Conservation (phyloP, 1,140 invertebrate genomes). For the Brachionus calyciflorus region DNA sequence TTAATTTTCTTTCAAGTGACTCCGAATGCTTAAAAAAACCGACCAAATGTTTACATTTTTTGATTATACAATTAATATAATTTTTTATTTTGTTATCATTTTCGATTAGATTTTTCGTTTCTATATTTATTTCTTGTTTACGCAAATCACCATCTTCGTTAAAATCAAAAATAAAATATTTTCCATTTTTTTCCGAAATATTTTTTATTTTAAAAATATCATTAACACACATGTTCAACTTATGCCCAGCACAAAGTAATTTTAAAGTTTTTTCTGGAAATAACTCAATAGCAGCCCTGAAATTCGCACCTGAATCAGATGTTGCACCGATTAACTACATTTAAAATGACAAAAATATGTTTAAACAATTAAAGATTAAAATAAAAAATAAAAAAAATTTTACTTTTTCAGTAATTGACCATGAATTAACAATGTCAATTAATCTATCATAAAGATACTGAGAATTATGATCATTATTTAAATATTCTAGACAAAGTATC, state of each 20-base stretch:
- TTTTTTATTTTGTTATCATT: no score
- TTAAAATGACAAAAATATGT: no score
- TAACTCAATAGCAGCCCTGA: background rate
- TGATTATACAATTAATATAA: no score
- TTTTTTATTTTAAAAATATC: slow-evolving; percentile 33
- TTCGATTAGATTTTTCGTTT: background rate
- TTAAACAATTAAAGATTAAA: background rate
- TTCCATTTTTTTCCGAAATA: background rate
- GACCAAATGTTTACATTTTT: no score
- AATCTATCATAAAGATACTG: background rate
- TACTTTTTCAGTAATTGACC: slow-evolving; percentile 6
- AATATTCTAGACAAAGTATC: slow-evolving; percentile 22
- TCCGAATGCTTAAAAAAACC: no score
- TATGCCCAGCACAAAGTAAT: slow-evolving; percentile 23
- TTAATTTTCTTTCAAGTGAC: slow-evolving; percentile 16
- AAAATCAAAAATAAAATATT: slow-evolving; percentile 25
- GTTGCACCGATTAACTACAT: slow-evolving; percentile 13
- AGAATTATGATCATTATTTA: slow-evolving; percentile 10
- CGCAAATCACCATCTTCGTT: slow-evolving; percentile 16
- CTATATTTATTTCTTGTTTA: slow-evolving; percentile 1
- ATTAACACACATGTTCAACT: slow-evolving; percentile 8
- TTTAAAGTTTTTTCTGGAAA: no score
- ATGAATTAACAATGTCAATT: background rate
- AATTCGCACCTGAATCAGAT: slow-evolving; percentile 24
- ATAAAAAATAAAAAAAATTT: background rate